These are phyloP conservation scores for Scolanthus callimorphus DNA, from an alignment of 92 coral and sea anemone species.

Conservation along the genomic window DNA sequence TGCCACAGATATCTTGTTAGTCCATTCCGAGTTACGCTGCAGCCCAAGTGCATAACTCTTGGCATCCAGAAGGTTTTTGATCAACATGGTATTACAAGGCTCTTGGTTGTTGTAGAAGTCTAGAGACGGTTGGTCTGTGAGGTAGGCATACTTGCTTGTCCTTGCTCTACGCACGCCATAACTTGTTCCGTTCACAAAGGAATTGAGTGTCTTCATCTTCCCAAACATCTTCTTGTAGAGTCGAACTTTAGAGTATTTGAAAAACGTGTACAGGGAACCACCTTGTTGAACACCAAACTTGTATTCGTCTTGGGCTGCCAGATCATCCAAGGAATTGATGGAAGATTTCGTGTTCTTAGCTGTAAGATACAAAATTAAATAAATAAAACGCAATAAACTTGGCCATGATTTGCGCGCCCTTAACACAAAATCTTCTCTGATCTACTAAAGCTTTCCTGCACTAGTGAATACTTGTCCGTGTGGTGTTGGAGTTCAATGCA, in stretches of 20 bases:
- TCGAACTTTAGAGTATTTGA: conserved; percentile 61
- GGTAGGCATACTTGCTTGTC: conserved; percentile 77
- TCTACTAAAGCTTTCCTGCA: too few relatives aligned
- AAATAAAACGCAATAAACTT: too few relatives aligned
- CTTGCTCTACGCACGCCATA: conserved; percentile 65
- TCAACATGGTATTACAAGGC: conserved; percentile 85
- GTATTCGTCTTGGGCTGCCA: conserved; percentile 64
- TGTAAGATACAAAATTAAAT: conserved; percentile 3
- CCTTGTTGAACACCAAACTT: conserved; percentile 78
- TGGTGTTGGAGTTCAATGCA: too few relatives aligned
- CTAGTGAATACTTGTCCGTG: too few relatives aligned
- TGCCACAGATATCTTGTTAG: conserved; percentile 73
- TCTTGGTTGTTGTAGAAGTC: conserved; percentile 71
- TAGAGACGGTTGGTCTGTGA: conserved; percentile 88
- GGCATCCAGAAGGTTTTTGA: conserved; percentile 82
- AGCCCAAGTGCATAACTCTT: conserved; percentile 93
- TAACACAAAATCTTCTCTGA: too few relatives aligned
- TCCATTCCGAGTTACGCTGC: conserved; percentile 85
- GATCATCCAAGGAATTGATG: conserved; percentile 81
- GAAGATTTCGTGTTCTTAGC: conserved; percentile 77
- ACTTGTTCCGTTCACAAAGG: conserved; percentile 56
- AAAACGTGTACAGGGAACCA: conserved; percentile 80
- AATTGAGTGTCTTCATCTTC: conserved; percentile 52
- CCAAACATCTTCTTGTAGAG: conserved; percentile 70
- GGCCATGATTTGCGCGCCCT: too few relatives aligned